Conservation (phyloP, 1,140 invertebrate species). For the Drosophila nebulosa region DNA sequence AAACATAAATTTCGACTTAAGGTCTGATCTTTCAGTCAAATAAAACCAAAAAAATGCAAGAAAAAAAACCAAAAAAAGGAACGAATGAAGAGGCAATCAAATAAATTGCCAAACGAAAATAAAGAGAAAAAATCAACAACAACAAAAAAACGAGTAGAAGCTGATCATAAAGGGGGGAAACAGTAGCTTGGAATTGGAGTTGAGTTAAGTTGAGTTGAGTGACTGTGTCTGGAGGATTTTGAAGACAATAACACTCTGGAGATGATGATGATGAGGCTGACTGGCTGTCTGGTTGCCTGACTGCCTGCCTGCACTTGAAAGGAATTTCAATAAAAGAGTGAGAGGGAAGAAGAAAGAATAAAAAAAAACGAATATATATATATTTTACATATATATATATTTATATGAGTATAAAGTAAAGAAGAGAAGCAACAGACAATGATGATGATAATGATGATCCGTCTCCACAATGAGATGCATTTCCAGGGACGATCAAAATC, state of each 20-base stretch:
- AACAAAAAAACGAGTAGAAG: constrained; percentile 5
- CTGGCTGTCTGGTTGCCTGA: constrained; percentile 19
- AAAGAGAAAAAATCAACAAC: constrained; percentile 19
- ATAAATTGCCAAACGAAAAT: constrained; percentile 63
- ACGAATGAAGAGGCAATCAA: constrained; percentile 68
- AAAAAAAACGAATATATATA: not conserved
- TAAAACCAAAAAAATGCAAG: not conserved
- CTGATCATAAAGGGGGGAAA: constrained; percentile 27
- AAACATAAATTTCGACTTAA: constrained; percentile 73
- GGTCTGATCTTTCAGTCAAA: constrained; percentile 30
- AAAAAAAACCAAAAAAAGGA: too few relatives aligned
- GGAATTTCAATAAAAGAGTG: constrained; percentile 65
- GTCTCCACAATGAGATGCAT: constrained; percentile 27
- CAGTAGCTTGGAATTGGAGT: constrained; percentile 39
- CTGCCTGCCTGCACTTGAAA: constrained; percentile 44
- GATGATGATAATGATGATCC: constrained; percentile 29
- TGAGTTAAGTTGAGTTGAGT: constrained; percentile 21
- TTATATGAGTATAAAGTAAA: constrained; percentile 12
- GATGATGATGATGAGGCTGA: constrained; percentile 22
- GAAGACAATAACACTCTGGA: constrained; percentile 32
- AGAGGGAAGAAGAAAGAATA: constrained; percentile 8
- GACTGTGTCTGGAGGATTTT: not conserved
- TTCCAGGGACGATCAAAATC: constrained; percentile 33
- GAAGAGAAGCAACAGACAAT: constrained; percentile 25
- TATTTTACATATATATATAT: too few relatives aligned